Conservation (phyloP, 2,797 vertebrate species). For the Xenops minutus region DNA sequence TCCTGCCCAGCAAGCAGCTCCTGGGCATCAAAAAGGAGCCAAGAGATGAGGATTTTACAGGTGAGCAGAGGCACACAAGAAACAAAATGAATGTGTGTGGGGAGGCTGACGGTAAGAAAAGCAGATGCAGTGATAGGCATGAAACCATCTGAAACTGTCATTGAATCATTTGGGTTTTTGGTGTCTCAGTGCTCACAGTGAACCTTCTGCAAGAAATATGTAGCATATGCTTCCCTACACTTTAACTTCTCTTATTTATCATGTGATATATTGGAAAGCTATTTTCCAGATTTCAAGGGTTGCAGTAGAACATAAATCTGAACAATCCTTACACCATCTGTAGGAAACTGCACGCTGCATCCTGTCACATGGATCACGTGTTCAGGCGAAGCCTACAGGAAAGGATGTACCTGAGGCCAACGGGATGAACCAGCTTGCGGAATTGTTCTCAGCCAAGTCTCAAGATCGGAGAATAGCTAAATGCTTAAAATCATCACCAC, state of each 20-base stretch:
- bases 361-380: fast-evolving
- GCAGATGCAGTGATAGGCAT: not conserved
- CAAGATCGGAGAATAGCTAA: constrained; percentile 5
- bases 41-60: not conserved
- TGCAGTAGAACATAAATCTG: not conserved
- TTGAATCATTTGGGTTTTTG: not conserved
- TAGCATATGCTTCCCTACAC: not conserved
- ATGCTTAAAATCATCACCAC: not conserved
- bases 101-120: not conserved
- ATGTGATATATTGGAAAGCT: not conserved
- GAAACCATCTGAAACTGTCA: not conserved
- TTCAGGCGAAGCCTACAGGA: fast-evolving
- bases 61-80: not conserved
- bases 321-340: not conserved
- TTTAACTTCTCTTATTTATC: not conserved
- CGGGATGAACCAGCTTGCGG: not conserved
- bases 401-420: not conserved
- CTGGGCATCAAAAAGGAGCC: not conserved
- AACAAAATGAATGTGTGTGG: not conserved
- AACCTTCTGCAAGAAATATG: not conserved
- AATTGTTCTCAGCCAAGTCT: not conserved
- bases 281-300: not conserved
- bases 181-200: not conserved
- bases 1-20: not conserved
- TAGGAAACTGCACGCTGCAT: not conserved